Evolutionary conservation across 2,797 vertebrate genomes (phyloP), one percentile per base, ranked within the genome.

Genomic region (Anas capensis): DNA sequence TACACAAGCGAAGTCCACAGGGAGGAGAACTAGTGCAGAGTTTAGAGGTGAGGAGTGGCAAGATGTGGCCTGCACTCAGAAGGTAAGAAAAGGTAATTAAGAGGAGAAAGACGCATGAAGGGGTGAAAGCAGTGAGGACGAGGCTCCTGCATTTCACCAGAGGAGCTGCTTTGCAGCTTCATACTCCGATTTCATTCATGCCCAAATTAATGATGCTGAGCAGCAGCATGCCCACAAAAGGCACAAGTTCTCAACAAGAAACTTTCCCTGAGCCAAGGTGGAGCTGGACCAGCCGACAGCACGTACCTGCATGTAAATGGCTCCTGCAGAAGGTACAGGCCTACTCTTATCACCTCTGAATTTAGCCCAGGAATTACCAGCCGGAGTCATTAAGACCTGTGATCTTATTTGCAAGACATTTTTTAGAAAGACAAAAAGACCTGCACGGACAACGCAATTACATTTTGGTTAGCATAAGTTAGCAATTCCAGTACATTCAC

Each of bases 351-450:
- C 57, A n/a, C 73, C 48, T 88, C 42, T 46, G 49, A 49, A 31
- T 77, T 86, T 77, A 90, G 79, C 31, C 53, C 77, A 38, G 68
- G 53, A 85, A 75, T 86, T 84, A 84, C 86, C 38, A 62, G 56
- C 34, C 2, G 29, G 12, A 53, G 19, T 77, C 86, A 77, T 80
- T 94, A 93, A 88, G 73, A 82, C 44, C 48, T 12, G 26, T 48
- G 70, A 31, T 77, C 78, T 92, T 77, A 64, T 38, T 60, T 54
- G 36, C 8, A 66, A 60, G 82, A 26, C 72, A 69, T 92, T 91
- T 93, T 91, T 95, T 80, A 88, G 62, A 18, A 61, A 91, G 95
- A 96, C 76, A 92, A 76, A 71, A n/a, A 34, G 62, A 62, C 56
- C 82, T 24, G 56, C 56, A 46, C 0, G 0, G 83, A 82, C 83